Evolutionary conservation across 2,113 vertebrate species (phyloP).

Genomic region (Callopanchax toddi): DNA sequence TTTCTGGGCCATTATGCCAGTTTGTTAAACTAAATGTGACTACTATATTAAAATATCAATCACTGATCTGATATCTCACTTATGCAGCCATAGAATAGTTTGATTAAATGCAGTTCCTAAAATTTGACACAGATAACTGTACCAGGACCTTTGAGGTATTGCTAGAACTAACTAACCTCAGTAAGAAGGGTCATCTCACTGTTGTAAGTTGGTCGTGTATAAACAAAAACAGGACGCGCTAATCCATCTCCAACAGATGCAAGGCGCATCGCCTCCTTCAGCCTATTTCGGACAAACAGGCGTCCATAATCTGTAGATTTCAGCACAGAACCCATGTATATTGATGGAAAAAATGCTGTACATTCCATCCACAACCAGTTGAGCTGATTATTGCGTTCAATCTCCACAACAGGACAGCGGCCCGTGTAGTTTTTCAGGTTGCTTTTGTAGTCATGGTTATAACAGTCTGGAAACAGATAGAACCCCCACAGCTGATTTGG

Average conservation of each 20-base stretch:
- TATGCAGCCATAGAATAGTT: background rate
- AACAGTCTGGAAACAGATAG: slow-evolving; percentile 87
- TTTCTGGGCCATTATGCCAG: too few species aligned
- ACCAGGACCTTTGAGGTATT: background rate
- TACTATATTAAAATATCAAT: background rate
- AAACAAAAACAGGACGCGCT: slow-evolving; percentile 82
- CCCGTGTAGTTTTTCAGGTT: slow-evolving; percentile 78
- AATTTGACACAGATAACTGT: background rate
- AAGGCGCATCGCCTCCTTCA: slow-evolving; percentile 80
- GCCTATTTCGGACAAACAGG: slow-evolving; percentile 79
- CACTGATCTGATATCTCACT: background rate
- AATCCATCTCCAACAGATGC: slow-evolving; percentile 73
- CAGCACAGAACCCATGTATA: slow-evolving; percentile 77
- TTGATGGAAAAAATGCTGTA: slow-evolving; percentile 82
- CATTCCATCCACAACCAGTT: slow-evolving; percentile 85
- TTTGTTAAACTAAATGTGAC: background rate
- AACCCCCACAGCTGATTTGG: slow-evolving; percentile 84
- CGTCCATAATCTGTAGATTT: slow-evolving; percentile 69
- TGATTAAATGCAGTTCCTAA: background rate
- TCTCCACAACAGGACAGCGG: slow-evolving; percentile 78
- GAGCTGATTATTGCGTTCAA: slow-evolving; percentile 79
- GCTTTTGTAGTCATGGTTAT: slow-evolving; percentile 84
- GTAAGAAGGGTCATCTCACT: slow-evolving; percentile 70
- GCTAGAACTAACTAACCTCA: slow-evolving; percentile 69
- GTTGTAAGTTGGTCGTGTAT: slow-evolving; percentile 81